These are phyloP conservation scores for Drosophila neoperkinsi DNA, from an alignment of 2,888 invertebrate species.

Conservation along the genomic window DNA sequence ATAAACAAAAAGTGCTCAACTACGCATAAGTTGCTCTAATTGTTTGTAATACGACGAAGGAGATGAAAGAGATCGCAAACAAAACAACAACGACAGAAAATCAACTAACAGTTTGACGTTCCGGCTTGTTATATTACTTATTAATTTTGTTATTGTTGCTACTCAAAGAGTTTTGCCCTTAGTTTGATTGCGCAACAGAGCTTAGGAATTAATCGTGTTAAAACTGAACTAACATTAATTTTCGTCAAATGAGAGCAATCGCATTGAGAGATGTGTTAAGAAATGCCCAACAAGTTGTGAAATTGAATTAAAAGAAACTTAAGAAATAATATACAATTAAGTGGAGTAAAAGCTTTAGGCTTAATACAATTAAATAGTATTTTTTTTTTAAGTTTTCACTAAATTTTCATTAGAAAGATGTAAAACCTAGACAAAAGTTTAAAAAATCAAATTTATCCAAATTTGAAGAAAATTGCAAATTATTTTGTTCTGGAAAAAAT, in stretches of 20 bases:
- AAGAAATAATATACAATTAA: background rate
- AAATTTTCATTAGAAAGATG: background rate
- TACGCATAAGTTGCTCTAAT: constrained; percentile 70
- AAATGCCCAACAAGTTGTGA: background rate
- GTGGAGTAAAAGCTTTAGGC: background rate
- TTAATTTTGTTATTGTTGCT: constrained; percentile 23
- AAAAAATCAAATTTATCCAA: background rate
- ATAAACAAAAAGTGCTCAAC: constrained; percentile 25
- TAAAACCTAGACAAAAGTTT: background rate
- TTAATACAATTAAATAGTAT: background rate
- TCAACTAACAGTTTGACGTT: constrained; percentile 27
- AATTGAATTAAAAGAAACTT: background rate
- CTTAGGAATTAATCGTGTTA: constrained; percentile 5
- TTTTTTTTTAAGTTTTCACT: background rate
- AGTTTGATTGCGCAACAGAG: constrained; percentile 15
- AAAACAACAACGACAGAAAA: constrained; percentile 1
- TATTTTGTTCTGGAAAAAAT: too few relatives aligned
- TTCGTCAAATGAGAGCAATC: background rate
- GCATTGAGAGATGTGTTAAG: background rate
- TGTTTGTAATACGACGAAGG: constrained; percentile 57
- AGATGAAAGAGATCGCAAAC: background rate
- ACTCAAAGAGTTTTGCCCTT: too few relatives aligned
- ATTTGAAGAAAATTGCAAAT: background rate
- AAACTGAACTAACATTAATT: constrained; percentile 4
- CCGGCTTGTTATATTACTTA: constrained; percentile 30